Conservation (phyloP, 2,888 invertebrate species). For the Gerosis bhagava region DNA sequence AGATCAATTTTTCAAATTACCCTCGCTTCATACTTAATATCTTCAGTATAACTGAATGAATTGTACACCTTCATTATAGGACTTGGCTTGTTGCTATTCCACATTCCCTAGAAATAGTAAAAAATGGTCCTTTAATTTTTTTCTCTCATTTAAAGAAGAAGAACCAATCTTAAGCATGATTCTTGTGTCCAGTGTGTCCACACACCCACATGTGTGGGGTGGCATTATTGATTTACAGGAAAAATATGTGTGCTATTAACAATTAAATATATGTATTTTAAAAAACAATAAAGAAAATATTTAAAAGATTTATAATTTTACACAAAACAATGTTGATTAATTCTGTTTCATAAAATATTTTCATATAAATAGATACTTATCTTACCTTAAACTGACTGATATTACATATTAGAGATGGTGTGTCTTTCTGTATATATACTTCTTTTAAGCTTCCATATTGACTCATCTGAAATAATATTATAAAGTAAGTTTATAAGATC, state of each 20-base stretch:
- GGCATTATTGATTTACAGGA: no score
- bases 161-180: no score
- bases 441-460: background rate
- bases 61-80: constrained; percentile 42
- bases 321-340: no score
- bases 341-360: no score
- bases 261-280: background rate
- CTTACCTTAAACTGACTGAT: constrained; percentile 5
- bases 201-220: no score
- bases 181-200: no score
- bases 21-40: constrained; percentile 47
- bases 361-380: no score
- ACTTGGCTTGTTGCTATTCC: background rate
- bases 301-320: no score
- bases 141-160: no score
- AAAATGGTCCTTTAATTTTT: background rate
- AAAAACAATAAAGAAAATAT: background rate
- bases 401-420: background rate
- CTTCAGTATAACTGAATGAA: constrained; percentile 45
- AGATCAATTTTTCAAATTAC: constrained; percentile 30
- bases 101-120: background rate
- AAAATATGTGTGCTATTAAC: background rate
- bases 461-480: constrained; percentile 1
- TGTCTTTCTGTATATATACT: background rate
- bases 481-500: no score